phyloP scores from a whole-genome alignment of 2,113 vertebrate genomes.

The Serilophus lunatus region DNA sequence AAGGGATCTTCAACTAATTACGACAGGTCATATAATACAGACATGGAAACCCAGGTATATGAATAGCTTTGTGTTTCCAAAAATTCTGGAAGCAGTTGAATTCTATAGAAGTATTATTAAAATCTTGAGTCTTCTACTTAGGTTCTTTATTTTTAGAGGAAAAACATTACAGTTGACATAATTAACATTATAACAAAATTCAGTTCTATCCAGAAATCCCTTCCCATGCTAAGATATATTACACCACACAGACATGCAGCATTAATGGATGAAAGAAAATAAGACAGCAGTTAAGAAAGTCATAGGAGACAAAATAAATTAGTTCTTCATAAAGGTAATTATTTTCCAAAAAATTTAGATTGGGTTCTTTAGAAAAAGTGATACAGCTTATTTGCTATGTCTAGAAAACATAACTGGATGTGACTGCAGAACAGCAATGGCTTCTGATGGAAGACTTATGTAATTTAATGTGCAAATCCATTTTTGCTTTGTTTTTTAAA shows the following conservation, averaged over 20 bases:
- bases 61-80: not conserved
- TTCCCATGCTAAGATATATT: not conserved
- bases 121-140: not conserved
- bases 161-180: not conserved
- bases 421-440: not conserved
- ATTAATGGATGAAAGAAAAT: not conserved
- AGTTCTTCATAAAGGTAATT: not conserved
- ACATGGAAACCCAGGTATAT: not conserved
- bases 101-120: not conserved
- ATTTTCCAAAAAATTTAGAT: not conserved
- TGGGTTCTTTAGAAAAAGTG: not conserved
- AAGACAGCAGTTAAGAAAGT: not conserved
- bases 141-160: not conserved
- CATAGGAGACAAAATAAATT: not conserved
- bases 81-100: not conserved
- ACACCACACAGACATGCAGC: not conserved
- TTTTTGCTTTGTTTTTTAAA: not conserved
- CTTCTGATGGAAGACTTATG: not conserved
- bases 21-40: not conserved
- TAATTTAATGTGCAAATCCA: not conserved
- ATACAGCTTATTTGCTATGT: not conserved
- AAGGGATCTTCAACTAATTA: not conserved
- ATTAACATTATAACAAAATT: not conserved
- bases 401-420: not conserved
- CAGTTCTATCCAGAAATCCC: not conserved